Conservation (phyloP, 2,888 invertebrate species). For the Diloba caeruleocephala region DNA sequence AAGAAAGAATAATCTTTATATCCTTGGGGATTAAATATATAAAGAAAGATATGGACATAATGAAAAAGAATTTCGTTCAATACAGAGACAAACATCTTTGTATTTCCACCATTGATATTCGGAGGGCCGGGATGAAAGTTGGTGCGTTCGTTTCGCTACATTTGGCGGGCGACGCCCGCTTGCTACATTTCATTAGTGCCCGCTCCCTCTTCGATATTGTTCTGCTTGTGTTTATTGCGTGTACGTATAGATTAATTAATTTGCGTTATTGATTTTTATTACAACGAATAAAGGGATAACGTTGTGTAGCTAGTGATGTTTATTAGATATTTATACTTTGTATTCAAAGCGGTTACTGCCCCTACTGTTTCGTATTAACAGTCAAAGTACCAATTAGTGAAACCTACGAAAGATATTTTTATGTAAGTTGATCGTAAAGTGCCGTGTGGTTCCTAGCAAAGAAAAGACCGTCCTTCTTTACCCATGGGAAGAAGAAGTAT, state of each 20-base stretch:
- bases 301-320: slow-evolving; percentile 24
- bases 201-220: slow-evolving; percentile 73
- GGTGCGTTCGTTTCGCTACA: slow-evolving; percentile 82
- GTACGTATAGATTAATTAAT: slow-evolving; percentile 80
- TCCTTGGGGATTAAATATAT: slow-evolving; percentile 44
- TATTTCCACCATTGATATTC: slow-evolving; percentile 69
- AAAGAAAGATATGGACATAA: slow-evolving; percentile 53
- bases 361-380: slow-evolving; percentile 4
- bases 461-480: too few species aligned
- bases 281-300: slow-evolving; percentile 50
- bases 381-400: background rate
- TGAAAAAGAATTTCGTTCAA: slow-evolving; percentile 58
- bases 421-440: too few species aligned
- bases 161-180: slow-evolving; percentile 74
- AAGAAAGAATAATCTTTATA: slow-evolving; percentile 29
- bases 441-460: too few species aligned
- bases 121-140: slow-evolving; percentile 67
- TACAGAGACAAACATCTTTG: slow-evolving; percentile 60
- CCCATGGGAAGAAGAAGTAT: too few species aligned
- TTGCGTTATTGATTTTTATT: slow-evolving; percentile 74
- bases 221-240: slow-evolving; percentile 73
- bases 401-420: background rate
- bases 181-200: slow-evolving; percentile 85
- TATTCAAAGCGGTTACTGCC: slow-evolving; percentile 24
- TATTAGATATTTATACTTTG: slow-evolving; percentile 31